A percentile compares a stretch with the other conserved stretches of the same genome.
These are phyloP conservation scores for Ctenoplectra terminalis DNA, from an alignment of 1,140 invertebrate species.

Conservation along the genomic window DNA sequence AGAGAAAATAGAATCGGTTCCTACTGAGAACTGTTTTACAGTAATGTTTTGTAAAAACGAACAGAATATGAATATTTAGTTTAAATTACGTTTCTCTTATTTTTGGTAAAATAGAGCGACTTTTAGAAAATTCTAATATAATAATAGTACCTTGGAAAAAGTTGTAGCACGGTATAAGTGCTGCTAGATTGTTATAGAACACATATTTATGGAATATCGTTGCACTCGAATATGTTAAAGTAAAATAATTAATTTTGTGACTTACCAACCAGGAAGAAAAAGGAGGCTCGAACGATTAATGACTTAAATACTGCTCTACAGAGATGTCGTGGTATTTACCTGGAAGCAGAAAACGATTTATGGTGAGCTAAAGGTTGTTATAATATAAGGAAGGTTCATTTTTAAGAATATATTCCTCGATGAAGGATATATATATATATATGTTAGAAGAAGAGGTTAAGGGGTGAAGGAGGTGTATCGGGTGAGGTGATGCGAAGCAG, in stretches of 20 bases:
- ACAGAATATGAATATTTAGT: no score
- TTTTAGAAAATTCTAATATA: no score
- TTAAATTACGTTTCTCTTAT: no score
- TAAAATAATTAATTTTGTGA: not conserved
- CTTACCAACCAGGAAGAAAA: conserved; percentile 53
- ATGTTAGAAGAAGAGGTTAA: not conserved
- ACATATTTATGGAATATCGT: no score
- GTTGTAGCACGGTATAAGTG: no score
- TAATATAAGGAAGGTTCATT: not conserved
- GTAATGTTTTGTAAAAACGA: no score
- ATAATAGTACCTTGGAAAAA: no score
- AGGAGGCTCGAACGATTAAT: conserved; percentile 13
- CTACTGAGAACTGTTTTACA: no score
- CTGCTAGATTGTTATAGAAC: no score
- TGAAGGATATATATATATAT: not conserved
- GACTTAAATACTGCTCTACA: conserved; percentile 20
- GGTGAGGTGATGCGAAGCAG: conserved; percentile 35
- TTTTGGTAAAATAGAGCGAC: no score
- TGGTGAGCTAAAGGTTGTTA: not conserved
- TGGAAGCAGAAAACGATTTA: conserved; percentile 66
- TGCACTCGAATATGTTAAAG: no score
- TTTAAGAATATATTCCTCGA: not conserved
- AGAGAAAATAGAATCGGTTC: no score
- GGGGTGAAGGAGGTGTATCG: conserved; percentile 1
- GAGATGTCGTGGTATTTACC: conserved; percentile 72